Evolutionary conservation across 2,797 vertebrate species (phyloP).

Genomic region (Odontamblyopus rebecca): DNA sequence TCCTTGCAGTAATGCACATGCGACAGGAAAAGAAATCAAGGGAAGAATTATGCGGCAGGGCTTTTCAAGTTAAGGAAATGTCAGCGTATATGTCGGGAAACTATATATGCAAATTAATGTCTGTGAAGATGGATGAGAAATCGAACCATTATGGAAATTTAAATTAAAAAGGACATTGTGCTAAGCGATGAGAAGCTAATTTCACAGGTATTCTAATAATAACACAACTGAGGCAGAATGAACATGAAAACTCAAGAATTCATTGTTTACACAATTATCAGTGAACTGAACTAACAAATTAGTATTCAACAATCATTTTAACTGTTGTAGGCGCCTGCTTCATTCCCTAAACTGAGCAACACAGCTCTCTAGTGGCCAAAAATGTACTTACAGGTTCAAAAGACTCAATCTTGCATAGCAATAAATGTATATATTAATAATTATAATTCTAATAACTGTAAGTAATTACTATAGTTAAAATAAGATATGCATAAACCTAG

Average conservation of each 20-base stretch:
- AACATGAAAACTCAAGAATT: constrained; percentile 1
- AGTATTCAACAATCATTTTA: background rate
- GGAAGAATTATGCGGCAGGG: constrained; percentile 53
- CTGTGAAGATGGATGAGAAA: constrained; percentile 56
- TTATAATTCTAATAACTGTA: no score
- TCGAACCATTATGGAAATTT: constrained; percentile 33
- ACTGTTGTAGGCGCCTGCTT: background rate
- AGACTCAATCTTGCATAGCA: no score
- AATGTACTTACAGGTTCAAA: background rate
- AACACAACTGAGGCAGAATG: constrained; percentile 11
- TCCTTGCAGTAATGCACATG: background rate
- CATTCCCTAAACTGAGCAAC: background rate
- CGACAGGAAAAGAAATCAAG: constrained; percentile 54
- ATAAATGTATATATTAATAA: no score
- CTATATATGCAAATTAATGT: constrained; percentile 59
- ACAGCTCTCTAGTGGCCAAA: constrained; percentile 5
- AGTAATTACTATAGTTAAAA: no score
- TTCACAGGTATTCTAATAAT: background rate
- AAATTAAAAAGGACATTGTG: constrained; percentile 28
- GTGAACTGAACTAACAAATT: background rate
- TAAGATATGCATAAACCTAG: background rate
- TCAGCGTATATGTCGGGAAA: constrained; percentile 45
- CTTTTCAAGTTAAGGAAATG: constrained; percentile 46
- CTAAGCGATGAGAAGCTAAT: constrained; percentile 18
- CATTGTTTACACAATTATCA: background rate